Evolutionary conservation across 2,113 vertebrate species (phyloP).

Genomic region (Craseonycteris thonglongyai): DNA sequence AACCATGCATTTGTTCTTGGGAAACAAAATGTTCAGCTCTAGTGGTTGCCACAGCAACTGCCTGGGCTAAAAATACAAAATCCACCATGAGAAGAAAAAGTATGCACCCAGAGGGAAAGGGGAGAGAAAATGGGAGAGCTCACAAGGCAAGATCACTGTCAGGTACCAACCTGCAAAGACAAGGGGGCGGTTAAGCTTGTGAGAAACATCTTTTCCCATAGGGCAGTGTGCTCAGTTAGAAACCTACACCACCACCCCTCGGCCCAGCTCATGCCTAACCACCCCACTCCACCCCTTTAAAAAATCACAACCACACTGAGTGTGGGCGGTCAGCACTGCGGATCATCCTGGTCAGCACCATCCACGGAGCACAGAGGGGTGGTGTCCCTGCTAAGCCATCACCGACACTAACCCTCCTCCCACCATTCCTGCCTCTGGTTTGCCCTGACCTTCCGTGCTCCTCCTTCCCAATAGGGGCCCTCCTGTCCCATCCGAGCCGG

Average conservation of each 20-base stretch:
- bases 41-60: constrained; percentile 82
- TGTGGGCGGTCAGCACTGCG: not conserved
- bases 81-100: constrained; percentile 54
- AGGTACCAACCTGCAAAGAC: not conserved
- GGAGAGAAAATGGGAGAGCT: constrained; percentile 56
- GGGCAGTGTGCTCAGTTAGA: not conserved
- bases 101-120: constrained; percentile 21
- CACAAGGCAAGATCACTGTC: not conserved
- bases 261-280: no score
- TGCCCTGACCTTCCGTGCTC: no score
- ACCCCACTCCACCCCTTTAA: no score
- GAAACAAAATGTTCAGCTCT: constrained; percentile 85
- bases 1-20: constrained; percentile 81
- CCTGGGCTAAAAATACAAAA: constrained; percentile 83
- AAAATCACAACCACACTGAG: not conserved
- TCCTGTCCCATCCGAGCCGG: not conserved
- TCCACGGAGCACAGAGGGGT: not conserved
- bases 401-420: not conserved
- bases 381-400: not conserved
- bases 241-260: not conserved
- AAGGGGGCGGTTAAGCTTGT: not conserved
- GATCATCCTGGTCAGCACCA: not conserved
- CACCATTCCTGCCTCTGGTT: not conserved
- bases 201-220: not conserved
- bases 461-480: no score